These are phyloP conservation scores for Camponotus pennsylvanicus DNA, from an alignment of 1,140 invertebrate species.

Conservation along the genomic window DNA sequence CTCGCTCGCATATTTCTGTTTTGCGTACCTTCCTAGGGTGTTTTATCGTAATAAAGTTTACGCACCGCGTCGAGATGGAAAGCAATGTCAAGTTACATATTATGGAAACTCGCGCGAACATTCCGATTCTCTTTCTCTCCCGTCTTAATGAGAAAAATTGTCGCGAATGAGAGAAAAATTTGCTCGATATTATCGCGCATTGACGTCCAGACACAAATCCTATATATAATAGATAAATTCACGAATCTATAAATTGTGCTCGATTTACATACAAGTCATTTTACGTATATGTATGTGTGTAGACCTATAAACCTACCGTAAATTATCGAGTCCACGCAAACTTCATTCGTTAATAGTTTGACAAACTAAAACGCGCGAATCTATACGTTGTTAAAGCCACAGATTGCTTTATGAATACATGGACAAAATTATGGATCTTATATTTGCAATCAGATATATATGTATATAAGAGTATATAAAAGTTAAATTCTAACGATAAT, in stretches of 20 bases:
- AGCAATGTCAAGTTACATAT: background rate
- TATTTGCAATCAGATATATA: background rate
- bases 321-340: constrained; percentile 43
- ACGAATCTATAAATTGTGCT: background rate
- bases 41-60: constrained; percentile 59
- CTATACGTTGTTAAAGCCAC: constrained; percentile 36
- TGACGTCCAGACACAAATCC: background rate
- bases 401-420: constrained; percentile 5
- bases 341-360: constrained; percentile 56
- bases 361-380: constrained; percentile 1
- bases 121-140: too few species aligned
- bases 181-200: background rate
- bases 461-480: too few species aligned
- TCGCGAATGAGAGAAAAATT: background rate
- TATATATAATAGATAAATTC: background rate
- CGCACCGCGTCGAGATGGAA: constrained; percentile 4
- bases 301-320: constrained; percentile 7
- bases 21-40: constrained; percentile 22
- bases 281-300: background rate
- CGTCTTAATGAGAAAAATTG: background rate
- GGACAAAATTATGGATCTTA: constrained; percentile 42
- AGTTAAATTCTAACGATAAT: background rate
- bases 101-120: background rate
- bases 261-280: background rate
- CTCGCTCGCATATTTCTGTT: constrained; percentile 44